phyloP scores from a whole-genome alignment of 2,113 vertebrate species.

The Drymodes brunneopygia region DNA sequence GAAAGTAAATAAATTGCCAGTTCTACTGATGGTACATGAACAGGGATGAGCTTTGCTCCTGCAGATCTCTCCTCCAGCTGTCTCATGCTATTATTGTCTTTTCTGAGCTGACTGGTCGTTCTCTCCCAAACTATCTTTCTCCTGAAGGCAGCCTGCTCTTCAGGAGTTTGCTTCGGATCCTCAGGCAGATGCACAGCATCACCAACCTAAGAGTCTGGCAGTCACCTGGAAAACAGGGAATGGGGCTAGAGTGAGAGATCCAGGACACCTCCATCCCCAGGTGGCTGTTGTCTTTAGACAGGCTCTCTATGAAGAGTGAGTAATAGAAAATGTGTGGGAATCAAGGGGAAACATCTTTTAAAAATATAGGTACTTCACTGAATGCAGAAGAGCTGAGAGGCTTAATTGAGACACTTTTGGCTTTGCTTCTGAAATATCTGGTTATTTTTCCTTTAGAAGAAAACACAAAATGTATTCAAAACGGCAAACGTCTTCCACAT shows the following conservation, averaged over 20 bases:
- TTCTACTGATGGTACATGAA: not conserved
- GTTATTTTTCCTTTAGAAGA: not conserved
- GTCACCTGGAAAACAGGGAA: not conserved
- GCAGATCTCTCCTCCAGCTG: not conserved
- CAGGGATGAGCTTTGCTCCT: not conserved
- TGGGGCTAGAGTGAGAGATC: not conserved
- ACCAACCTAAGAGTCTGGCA: not conserved
- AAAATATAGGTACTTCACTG: not conserved
- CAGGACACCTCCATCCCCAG: not conserved
- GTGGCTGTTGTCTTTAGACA: not conserved
- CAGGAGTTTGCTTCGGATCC: not conserved
- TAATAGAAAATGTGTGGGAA: not conserved
- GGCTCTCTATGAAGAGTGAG: not conserved
- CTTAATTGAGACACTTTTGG: not conserved
- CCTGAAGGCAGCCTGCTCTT: not conserved
- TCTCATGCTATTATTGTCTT: not conserved
- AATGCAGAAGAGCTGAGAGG: not conserved
- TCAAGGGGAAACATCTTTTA: not conserved
- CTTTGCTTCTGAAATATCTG: not conserved
- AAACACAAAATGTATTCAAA: not conserved
- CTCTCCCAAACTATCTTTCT: not conserved
- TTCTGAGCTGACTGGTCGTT: not conserved
- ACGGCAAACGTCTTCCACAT: not conserved
- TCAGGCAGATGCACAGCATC: not conserved
- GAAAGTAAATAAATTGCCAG: not conserved